phyloP scores from a whole-genome alignment of 2,888 invertebrate genomes.

The Cetonia aurata region DNA sequence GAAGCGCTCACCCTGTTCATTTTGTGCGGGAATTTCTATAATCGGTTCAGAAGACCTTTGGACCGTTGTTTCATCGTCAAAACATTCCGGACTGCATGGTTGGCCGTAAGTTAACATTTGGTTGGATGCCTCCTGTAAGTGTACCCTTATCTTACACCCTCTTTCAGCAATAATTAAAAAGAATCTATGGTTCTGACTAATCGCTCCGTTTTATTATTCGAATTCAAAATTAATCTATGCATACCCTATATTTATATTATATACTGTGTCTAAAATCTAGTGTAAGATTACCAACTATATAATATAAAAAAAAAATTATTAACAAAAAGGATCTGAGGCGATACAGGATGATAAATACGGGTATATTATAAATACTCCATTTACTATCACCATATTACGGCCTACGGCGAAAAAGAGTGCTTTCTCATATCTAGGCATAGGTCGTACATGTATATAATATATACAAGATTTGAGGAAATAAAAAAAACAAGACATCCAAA shows the following conservation, averaged over 20 bases:
- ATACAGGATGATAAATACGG: not conserved
- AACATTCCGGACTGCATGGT: slow-evolving; percentile 63
- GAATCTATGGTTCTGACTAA: slow-evolving; percentile 2
- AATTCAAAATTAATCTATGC: slow-evolving; percentile 10
- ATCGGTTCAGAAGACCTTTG: slow-evolving; percentile 59
- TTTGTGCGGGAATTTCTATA: slow-evolving; percentile 60
- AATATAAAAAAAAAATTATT: not conserved
- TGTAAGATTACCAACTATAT: slow-evolving; percentile 18
- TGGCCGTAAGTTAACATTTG: slow-evolving; percentile 65
- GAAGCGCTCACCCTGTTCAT: slow-evolving; percentile 63
- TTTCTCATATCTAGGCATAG: slow-evolving; percentile 9
- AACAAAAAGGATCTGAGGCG: not conserved
- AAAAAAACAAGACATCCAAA: slow-evolving; percentile 59
- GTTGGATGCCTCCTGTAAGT: slow-evolving; percentile 67
- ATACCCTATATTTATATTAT: slow-evolving; percentile 8
- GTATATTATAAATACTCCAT: not conserved
- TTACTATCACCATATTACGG: slow-evolving; percentile 14
- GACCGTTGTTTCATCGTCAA: slow-evolving; percentile 61
- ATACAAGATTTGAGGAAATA: slow-evolving; percentile 42
- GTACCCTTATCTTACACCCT: slow-evolving; percentile 58
- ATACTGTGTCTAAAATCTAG: slow-evolving; percentile 13
- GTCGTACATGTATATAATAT: slow-evolving; percentile 32
- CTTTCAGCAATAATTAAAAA: slow-evolving; percentile 6
- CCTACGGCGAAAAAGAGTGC: slow-evolving; percentile 36
- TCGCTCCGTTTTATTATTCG: not conserved